Evolutionary conservation across 2,113 vertebrate species (phyloP).

Genomic region (Stigmatopora nigra): DNA sequence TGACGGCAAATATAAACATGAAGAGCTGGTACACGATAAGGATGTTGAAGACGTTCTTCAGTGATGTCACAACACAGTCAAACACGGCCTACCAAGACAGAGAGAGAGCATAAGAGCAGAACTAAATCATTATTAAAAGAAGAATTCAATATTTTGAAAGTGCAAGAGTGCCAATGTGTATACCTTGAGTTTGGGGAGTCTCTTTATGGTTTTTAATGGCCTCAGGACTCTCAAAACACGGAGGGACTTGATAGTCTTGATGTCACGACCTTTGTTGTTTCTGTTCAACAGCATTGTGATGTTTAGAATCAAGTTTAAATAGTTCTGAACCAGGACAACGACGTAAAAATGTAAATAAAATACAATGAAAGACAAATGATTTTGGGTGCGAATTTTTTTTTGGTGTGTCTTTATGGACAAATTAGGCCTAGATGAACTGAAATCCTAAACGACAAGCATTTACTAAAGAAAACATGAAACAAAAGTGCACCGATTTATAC

Average conservation of each 20-base stretch:
- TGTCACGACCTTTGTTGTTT: conserved; percentile 95
- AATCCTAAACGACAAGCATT: neutral
- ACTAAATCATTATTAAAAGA: conserved; percentile 15
- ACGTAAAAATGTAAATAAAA: conserved; percentile 11
- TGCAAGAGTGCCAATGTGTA: neutral
- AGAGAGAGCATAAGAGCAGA: neutral
- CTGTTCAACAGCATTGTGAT: conserved; percentile 62
- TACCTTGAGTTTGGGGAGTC: conserved; percentile 97
- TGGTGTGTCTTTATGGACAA: neutral
- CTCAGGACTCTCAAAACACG: conserved; percentile 88
- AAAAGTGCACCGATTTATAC: neutral
- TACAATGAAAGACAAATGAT: conserved; percentile 18
- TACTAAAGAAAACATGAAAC: conserved; percentile 11
- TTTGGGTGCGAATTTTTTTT: neutral
- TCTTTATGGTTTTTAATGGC: conserved; percentile 98
- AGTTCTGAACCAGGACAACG: neutral
- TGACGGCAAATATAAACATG: conserved; percentile 99
- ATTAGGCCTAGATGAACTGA: neutral
- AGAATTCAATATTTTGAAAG: neutral
- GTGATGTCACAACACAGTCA: conserved; percentile 94
- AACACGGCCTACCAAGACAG: conserved; percentile 66
- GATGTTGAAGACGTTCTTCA: conserved; percentile 99
- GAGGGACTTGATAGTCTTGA: conserved; percentile 99
- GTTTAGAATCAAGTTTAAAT: conserved; percentile 7
- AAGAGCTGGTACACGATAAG: conserved; percentile 99